Evolutionary conservation across 2,113 vertebrate species (phyloP), one percentile per base, ranked within the genome.

Genomic region (Plectropomus leopardus): DNA sequence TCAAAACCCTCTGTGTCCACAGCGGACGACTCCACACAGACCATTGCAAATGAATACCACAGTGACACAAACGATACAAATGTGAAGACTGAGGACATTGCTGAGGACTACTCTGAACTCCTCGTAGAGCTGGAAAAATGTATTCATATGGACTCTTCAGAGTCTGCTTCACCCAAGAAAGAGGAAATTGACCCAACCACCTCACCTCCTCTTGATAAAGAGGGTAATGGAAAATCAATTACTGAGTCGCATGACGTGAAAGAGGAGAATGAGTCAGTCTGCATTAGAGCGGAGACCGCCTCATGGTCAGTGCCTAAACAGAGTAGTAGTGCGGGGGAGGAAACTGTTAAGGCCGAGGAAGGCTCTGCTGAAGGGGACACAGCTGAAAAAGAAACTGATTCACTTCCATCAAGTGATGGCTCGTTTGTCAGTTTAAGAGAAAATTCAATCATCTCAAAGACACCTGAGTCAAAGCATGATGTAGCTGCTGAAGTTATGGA

Each of bases 41-140:
- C 88, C 1, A 57, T 51, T 15, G 16, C 77, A 1, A 69, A 74
- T 14, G 80, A 92, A 21, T 76, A 83, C 9, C 72, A 64, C 47
- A 57, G 71, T 50, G 67, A 88, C 17, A 57, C 88, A 68, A 83
- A 90, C n/a, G 88, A 90, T 3, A 75, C 92, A 54, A 92, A 91
- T 0, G 86, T 96, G 68, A 97, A 95, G 82, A 94, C 93, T 0
- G 94, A 94, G 83, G 94, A 96, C 10, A 74, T 91, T 6, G 89
- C 81, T 26, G 94, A 92, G 48, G 94, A 96, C 58, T 95, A 95
- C 84, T 94, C 95, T 0, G 93, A 94, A 34, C 93, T 92, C 30
- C 80, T 93, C 40, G 93, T 58, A 0, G 89, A 94, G 65, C 88
- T 92, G 64, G 89, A 92, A 45, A 85, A 94, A 57, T 91, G 86